Percentiles rank a stretch among this genome's conserved stretches.
phyloP scores from a whole-genome alignment of 1,140 invertebrate species.

The Drosophila baimaii region DNA sequence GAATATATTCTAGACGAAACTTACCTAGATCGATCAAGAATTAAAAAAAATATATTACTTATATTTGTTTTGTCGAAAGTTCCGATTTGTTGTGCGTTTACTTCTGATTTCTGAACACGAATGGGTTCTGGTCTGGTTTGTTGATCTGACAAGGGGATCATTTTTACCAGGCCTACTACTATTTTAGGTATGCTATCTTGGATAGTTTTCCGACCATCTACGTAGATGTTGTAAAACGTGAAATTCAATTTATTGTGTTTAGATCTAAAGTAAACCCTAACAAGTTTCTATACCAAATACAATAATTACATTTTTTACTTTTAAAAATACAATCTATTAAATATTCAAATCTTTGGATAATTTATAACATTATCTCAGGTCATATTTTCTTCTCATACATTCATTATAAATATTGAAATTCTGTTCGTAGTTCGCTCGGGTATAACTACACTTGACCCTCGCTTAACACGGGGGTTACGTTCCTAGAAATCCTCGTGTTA shows the following conservation, averaged over 20 bases:
- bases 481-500: too few species aligned
- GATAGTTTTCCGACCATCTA: background rate
- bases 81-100: slow-evolving; percentile 1
- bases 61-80: background rate
- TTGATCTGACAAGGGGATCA: too few species aligned
- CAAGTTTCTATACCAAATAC: too few species aligned
- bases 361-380: background rate
- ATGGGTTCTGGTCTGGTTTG: background rate
- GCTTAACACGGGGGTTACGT: too few species aligned
- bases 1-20: background rate
- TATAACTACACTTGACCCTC: too few species aligned
- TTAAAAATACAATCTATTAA: too few species aligned
- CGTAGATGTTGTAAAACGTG: too few species aligned
- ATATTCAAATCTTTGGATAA: background rate
- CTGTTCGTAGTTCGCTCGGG: background rate
- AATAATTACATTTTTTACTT: too few species aligned
- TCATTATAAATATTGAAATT: background rate
- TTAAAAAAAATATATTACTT: background rate
- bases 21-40: background rate
- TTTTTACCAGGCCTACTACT: background rate
- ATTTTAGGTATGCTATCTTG: background rate
- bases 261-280: too few species aligned
- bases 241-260: too few species aligned
- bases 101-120: background rate
- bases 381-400: background rate